These are phyloP conservation scores for Kryphioiulus occultus DNA, from an alignment of 2,888 invertebrate genomes.

Conservation along the genomic window DNA sequence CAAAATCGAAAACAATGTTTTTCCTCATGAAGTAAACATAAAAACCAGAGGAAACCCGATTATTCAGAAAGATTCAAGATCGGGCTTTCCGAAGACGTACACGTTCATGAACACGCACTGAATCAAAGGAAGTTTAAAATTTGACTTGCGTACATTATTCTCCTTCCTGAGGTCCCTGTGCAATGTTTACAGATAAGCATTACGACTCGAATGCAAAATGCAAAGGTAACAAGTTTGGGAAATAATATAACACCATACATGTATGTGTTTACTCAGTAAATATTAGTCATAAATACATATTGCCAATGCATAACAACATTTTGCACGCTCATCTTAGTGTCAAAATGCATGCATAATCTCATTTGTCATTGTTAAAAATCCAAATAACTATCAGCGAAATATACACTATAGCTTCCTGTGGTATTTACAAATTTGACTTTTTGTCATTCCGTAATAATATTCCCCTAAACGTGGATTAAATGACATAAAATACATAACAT, in stretches of 20 bases:
- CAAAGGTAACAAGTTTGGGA: background rate
- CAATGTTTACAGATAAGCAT: too few relatives aligned
- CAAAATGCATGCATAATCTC: too few relatives aligned
- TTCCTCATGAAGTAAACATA: background rate
- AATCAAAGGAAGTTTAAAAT: background rate
- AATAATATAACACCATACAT: background rate
- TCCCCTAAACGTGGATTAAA: too few relatives aligned
- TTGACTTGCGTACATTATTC: background rate
- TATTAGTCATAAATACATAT: background rate
- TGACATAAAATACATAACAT: too few relatives aligned
- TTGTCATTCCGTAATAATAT: too few relatives aligned
- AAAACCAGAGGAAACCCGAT: background rate
- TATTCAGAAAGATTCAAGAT: background rate
- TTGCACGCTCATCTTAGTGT: background rate
- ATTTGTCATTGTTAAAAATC: background rate
- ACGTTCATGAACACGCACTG: too few relatives aligned
- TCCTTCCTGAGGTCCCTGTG: too few relatives aligned
- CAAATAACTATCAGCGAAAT: background rate
- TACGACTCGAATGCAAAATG: background rate
- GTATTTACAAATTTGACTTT: too few relatives aligned
- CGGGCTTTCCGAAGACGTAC: background rate
- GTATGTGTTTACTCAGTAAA: background rate
- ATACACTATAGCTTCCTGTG: too few relatives aligned
- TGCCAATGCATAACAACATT: background rate
- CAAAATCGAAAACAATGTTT: background rate